Evolutionary conservation across 2,888 invertebrate species (phyloP).

Genomic region (Cepaea hortensis): DNA sequence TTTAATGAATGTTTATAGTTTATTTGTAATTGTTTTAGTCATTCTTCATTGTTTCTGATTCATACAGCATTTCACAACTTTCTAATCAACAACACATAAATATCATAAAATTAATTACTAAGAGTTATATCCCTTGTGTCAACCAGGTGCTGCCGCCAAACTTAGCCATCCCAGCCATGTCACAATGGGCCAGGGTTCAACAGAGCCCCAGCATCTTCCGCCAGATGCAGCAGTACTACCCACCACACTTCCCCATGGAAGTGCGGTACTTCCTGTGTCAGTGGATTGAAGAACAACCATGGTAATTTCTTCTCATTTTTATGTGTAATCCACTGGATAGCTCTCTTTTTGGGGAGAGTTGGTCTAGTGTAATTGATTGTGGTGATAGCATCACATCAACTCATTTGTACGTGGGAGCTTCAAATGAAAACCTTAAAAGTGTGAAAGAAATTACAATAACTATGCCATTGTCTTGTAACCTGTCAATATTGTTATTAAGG

Average conservation of each 20-base stretch:
- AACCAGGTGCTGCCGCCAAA: background rate
- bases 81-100: background rate
- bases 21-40: no score
- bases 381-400: no score
- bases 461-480: no score
- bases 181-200: constrained; percentile 67
- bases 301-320: constrained; percentile 80
- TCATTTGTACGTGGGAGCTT: no score
- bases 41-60: no score
- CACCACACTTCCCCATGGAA: constrained; percentile 89
- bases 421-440: no score
- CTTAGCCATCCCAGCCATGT: constrained; percentile 55
- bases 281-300: constrained; percentile 94
- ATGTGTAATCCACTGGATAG: background rate
- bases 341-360: background rate
- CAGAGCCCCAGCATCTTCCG: constrained; percentile 84
- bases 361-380: no score
- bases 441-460: no score
- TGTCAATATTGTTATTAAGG: no score
- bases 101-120: background rate
- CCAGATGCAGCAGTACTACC: constrained; percentile 88
- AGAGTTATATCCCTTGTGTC: background rate
- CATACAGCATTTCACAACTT: no score
- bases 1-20: no score
- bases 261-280: constrained; percentile 91